phyloP scores from a whole-genome alignment of 2,888 invertebrate genomes.

The Caenorhabditis sinica region DNA sequence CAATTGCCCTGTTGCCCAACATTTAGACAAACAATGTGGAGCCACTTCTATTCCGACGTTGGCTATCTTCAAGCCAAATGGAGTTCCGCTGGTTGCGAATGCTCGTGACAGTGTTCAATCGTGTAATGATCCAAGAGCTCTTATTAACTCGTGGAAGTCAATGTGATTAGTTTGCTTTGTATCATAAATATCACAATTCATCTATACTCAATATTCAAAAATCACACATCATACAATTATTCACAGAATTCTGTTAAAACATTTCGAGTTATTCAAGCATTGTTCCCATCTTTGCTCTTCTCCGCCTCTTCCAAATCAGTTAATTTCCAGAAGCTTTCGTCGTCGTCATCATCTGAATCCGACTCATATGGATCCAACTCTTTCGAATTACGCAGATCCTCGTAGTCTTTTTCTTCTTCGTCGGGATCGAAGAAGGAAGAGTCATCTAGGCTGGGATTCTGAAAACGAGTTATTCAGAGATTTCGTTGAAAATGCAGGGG shows the following conservation, averaged over 20 bases:
- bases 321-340: neutral
- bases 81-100: neutral
- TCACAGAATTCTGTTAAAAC: neutral
- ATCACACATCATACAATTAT: constrained; percentile 1
- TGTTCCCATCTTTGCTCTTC: too few relatives aligned
- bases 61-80: constrained; percentile 13
- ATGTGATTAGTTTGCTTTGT: constrained; percentile 1
- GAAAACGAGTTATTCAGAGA: too few relatives aligned
- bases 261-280: too few relatives aligned
- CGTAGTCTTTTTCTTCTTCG: neutral
- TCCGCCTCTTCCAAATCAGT: too few relatives aligned
- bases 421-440: neutral
- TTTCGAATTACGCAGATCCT: neutral
- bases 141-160: constrained; percentile 30
- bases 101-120: neutral
- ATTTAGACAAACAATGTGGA: neutral
- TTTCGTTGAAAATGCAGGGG: neutral
- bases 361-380: neutral
- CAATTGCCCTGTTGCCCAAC: neutral
- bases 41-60: constrained; percentile 23
- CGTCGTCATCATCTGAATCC: neutral
- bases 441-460: too few relatives aligned
- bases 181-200: neutral
- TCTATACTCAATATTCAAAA: neutral
- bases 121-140: neutral